Base-by-base conservation (phyloP, 2,797 vertebrate genomes). In the Chelmon rostratus region DNA sequence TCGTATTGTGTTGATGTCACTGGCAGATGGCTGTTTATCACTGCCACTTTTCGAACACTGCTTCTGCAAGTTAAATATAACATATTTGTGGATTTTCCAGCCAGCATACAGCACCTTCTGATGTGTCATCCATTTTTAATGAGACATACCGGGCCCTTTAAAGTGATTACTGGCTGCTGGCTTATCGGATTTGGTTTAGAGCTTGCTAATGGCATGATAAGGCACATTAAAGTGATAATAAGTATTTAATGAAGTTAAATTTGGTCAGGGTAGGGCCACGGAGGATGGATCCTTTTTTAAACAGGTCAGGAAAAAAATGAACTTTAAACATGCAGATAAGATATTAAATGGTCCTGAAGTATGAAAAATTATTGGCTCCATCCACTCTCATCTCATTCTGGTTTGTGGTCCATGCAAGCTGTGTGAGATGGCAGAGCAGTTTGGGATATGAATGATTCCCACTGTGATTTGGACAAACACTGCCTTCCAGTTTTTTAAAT, bases 121-220 rank as follows among this genome's bases (percentile, higher is more conserved):
- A 86, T 86, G 85, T 85, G 80, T 84, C 80, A 70, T 89, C 76
- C 56, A 76, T 85, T 87, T 91, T 86, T 87, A 86, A 90, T 89
- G 82, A 88, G 78, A 86, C 76, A 54, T 66, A 74, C 77, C 35
- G 10, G 42, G 63, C 86, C 75, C 78, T 87, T 88, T 81, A 81
- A 86, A 89, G 89, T 91, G 85, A 89, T 93, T 89, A 89, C 83
- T 35, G 59, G 64, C 88, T 31, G 61, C 81, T 58, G 78, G 84
- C 88, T 92, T 92, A 92, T 92, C 90, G 86, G 90, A 92, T 92
- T 89, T 87, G 78, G 81, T 90, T 90, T 79, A 86, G 64, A 85
- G 80, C 77, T 84, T 31, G 81, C 78, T 93, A 93, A 93, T 90
- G 85, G 85, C 58, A 57, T 79, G 89, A 89, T 88, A 90, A 92